These are phyloP conservation scores for Megathymus violae DNA, from an alignment of 1,140 invertebrate species.

Conservation along the genomic window DNA sequence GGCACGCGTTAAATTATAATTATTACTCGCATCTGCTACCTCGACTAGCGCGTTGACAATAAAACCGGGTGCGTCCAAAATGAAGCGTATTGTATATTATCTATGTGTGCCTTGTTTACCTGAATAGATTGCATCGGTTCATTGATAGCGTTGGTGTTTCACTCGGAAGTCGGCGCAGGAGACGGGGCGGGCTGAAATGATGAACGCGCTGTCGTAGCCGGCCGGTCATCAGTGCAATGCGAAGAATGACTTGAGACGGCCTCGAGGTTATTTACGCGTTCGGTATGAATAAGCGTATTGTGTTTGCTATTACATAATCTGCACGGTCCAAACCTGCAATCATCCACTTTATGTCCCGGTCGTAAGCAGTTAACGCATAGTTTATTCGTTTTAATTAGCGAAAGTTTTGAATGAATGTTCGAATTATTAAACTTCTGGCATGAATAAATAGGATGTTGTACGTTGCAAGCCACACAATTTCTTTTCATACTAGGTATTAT, in stretches of 20 bases:
- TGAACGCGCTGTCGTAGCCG: not conserved
- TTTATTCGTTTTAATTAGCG: constrained; percentile 30
- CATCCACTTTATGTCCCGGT: not conserved
- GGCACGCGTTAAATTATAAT: constrained; percentile 35
- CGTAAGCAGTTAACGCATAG: constrained; percentile 43
- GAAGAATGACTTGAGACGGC: constrained; percentile 6
- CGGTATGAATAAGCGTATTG: constrained; percentile 35
- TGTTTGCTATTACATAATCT: constrained; percentile 39
- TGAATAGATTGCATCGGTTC: constrained; percentile 9
- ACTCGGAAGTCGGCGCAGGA: no score
- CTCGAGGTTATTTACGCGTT: not conserved
- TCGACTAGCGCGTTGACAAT: constrained; percentile 44
- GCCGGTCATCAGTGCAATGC: not conserved
- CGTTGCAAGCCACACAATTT: constrained; percentile 30
- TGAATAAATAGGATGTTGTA: constrained; percentile 35
- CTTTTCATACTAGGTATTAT: not conserved
- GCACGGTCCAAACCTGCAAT: constrained; percentile 40
- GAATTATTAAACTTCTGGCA: constrained; percentile 35
- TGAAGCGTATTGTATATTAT: constrained; percentile 24
- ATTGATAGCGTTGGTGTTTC: not conserved
- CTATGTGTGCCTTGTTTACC: constrained; percentile 13
- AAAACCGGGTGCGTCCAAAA: constrained; percentile 36
- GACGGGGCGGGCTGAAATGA: no score
- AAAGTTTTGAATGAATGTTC: constrained; percentile 27
- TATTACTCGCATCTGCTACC: constrained; percentile 32